These are phyloP conservation scores for Heliconius eleuchia DNA, from an alignment of 1,140 invertebrate species.

Conservation along the genomic window DNA sequence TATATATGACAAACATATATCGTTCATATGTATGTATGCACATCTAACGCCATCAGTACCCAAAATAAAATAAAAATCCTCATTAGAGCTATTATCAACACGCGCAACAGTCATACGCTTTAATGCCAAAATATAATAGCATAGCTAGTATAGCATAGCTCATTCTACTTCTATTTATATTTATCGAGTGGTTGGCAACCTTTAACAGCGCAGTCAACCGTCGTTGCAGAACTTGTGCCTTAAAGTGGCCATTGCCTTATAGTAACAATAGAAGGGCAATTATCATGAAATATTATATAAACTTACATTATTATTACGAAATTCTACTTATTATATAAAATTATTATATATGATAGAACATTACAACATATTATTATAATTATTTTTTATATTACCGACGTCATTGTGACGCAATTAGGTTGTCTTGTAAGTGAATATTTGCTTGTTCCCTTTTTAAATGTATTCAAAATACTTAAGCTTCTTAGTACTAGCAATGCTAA, in stretches of 20 bases:
- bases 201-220: constrained; percentile 5
- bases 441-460: no score
- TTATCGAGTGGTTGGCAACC: neutral
- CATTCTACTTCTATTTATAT: neutral
- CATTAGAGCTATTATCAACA: no score
- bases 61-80: no score
- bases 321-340: constrained; percentile 3
- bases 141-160: neutral
- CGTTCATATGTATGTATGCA: no score
- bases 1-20: no score
- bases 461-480: no score
- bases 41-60: no score
- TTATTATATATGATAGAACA: neutral
- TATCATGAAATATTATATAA: constrained; percentile 1
- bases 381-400: neutral
- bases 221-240: neutral
- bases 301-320: neutral
- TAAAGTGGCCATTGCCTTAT: constrained; percentile 8
- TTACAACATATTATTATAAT: neutral
- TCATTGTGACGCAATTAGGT: neutral
- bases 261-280: constrained; percentile 9
- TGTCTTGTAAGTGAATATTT: neutral
- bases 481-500: no score
- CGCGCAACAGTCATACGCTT: no score
- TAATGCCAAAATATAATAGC: neutral